Base-by-base conservation (phyloP, 2,797 vertebrate species). In the Dromococcyx pavoninus region DNA sequence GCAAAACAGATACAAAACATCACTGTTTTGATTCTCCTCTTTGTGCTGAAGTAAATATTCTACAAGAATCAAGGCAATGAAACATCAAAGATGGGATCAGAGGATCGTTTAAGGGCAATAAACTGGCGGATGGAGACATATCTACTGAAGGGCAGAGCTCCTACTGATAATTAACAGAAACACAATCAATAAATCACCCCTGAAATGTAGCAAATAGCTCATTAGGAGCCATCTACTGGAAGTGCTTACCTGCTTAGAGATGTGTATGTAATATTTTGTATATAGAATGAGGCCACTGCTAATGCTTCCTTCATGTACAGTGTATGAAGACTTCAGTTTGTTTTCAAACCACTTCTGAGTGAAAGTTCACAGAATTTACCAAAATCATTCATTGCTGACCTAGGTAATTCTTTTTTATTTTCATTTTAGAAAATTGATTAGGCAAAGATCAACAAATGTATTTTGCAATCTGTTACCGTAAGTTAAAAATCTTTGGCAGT, bases 181-280 rank as follows among this genome's bases (percentile, higher is more conserved):
- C 4, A 5, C 1, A 70, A 62, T 95, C 80, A 88, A 76, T 88
- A 94, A 94, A 86, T 91, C 74, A 94, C 58, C 46, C 87, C 69
- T 78, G 79, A 95, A 96, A 72, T 83, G 50, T 62, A 89, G 57
- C 50, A 94, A 94, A 93, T 76, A 90, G 72, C 23, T 94, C 32
- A 64, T 89, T 94, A 96, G 65, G 32, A 96, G 56, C 60, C 79
- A 94, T 88, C 94, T 91, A 93, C 89, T 94, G 96, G 89, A 95
- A 91, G 53, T 88, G 84, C 73, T 97, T 76, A 48, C 53, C 27
- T 48, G 57, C 71, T 83, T 95, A 87, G 85, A 91, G 27, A 61
- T 37, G 64, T 95, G 32, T 92, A 17, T 77, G 27, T 77, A 88
- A 85, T 81, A 17, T 92, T 48, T 89, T 77, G 24, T 69, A 43